Conservation (phyloP, 2,113 vertebrate species). For the Ranitomeya variabilis region DNA sequence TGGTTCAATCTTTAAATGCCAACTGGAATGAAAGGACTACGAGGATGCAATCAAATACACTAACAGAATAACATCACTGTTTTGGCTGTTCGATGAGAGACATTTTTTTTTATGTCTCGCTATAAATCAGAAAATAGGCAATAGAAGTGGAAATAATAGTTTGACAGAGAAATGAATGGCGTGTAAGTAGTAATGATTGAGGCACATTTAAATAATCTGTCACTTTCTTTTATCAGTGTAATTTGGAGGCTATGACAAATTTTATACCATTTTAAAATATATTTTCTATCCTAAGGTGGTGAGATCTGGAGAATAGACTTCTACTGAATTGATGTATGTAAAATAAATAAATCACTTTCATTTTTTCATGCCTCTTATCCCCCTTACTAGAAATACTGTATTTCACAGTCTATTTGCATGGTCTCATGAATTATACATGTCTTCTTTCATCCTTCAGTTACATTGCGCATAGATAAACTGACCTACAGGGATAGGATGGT, state of each 20-base stretch:
- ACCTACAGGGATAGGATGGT: slow-evolving; percentile 34
- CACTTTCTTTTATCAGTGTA: slow-evolving; percentile 50
- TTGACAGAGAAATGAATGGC: slow-evolving; percentile 53
- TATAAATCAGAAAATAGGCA: slow-evolving; percentile 67
- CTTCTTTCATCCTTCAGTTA: slow-evolving; percentile 30
- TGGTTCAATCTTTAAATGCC: slow-evolving; percentile 82
- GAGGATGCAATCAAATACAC: slow-evolving; percentile 76
- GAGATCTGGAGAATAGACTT: slow-evolving; percentile 30
- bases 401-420: slow-evolving; percentile 16
- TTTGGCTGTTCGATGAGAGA: slow-evolving; percentile 60
- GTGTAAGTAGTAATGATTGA: slow-evolving; percentile 49
- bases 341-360: slow-evolving; percentile 44
- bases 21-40: slow-evolving; percentile 79
- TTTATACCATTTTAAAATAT: slow-evolving; percentile 51
- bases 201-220: slow-evolving; percentile 52
- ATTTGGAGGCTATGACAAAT: slow-evolving; percentile 48
- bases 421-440: slow-evolving; percentile 36
- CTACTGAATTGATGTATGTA: slow-evolving; percentile 23
- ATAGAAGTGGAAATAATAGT: slow-evolving; percentile 46
- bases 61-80: slow-evolving; percentile 67
- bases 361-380: slow-evolving; percentile 23
- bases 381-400: slow-evolving; percentile 4
- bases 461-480: slow-evolving; percentile 22
- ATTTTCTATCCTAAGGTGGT: slow-evolving; percentile 31
- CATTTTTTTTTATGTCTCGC: slow-evolving; percentile 70